phyloP scores from a whole-genome alignment of 92 coral and sea anemone genomes.

The Epizoanthus fatuus region DNA sequence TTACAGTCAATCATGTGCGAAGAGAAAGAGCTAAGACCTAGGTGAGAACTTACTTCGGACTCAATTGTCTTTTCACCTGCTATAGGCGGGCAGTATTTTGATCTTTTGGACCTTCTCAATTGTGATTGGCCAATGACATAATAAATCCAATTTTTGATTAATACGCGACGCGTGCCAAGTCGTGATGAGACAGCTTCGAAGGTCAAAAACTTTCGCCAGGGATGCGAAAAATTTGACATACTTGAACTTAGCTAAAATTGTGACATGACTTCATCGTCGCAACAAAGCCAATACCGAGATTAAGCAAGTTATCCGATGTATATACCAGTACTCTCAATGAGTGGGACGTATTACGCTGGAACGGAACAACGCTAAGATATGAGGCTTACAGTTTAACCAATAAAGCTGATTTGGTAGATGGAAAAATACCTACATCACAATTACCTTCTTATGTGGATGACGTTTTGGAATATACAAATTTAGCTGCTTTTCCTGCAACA shows the following conservation, averaged over 20 bases:
- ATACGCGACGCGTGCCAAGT: slow-evolving; percentile 91
- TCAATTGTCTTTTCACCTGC: slow-evolving; percentile 90
- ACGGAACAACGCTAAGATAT: too few relatives aligned
- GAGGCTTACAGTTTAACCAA: too few relatives aligned
- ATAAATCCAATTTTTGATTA: slow-evolving; percentile 72
- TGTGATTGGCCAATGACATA: slow-evolving; percentile 82
- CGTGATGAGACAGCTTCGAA: neutral
- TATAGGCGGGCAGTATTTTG: slow-evolving; percentile 77
- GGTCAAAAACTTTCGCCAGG: neutral
- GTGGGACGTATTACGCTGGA: too few relatives aligned
- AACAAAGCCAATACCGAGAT: neutral
- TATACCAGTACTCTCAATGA: too few relatives aligned
- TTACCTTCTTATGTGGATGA: too few relatives aligned
- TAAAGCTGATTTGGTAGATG: too few relatives aligned
- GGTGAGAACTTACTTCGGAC: slow-evolving; percentile 64
- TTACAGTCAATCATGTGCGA: slow-evolving; percentile 83
- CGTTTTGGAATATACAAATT: too few relatives aligned
- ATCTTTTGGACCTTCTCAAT: slow-evolving; percentile 47
- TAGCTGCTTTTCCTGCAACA: too few relatives aligned
- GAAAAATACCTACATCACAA: too few relatives aligned
- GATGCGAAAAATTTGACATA: neutral
- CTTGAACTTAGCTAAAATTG: neutral
- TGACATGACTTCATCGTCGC: neutral
- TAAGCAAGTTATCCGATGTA: too few relatives aligned
- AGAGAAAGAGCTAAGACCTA: slow-evolving; percentile 54